Base-by-base conservation (phyloP, 2,888 invertebrate genomes). In the Chydorus sphaericus region DNA sequence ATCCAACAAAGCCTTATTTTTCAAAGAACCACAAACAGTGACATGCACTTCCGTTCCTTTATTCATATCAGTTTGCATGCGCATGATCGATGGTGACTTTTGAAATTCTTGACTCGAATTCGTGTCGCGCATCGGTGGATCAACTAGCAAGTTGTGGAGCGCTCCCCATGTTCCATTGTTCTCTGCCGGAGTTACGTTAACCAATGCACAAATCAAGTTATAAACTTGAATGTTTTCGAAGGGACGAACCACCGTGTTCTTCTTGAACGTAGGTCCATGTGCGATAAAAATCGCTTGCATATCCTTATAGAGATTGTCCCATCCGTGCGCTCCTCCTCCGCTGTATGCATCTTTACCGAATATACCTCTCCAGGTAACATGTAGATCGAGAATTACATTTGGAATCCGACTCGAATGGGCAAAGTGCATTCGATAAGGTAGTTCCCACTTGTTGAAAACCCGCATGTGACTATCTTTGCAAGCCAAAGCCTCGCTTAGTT, bases 191-290 rank as follows among this genome's bases (percentile, higher is more conserved):
- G 56, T 58, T 8, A 71, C 63, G 14, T 63, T 62, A 37, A 69
- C 58, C 28, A 71, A 55, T 56, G 67, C 67, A 54, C 67, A 62
- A 63, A 73, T 65, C 33, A 73, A 59, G 61, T 73, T 70, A 63
- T 72, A 73, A 8, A 73, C 60, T 57, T 73, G 70, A 48, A 71
- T 67, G 60, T 70, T 73, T 58, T 69, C 66, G 62, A 73, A 73
- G 3, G 72, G 66, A 33, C 64, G 61, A 1, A 65, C 61, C 11
- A 57, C 61, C 20, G 62, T 54, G 16, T 65, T 62, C 10, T 62
- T 57, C 54, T 68, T 68, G 58, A 73, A 67, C 14, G 64, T 64
- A 28, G 72, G 71, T 14, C 73, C 73, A 57, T 66, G 63, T 1
- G 68, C 72, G 10, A 69, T 59, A 62, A 73, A 73, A 20, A 52